Percentiles rank a stretch among this genome's conserved stretches.
Conservation (phyloP, 1,140 invertebrate species). For the Apis florea region DNA sequence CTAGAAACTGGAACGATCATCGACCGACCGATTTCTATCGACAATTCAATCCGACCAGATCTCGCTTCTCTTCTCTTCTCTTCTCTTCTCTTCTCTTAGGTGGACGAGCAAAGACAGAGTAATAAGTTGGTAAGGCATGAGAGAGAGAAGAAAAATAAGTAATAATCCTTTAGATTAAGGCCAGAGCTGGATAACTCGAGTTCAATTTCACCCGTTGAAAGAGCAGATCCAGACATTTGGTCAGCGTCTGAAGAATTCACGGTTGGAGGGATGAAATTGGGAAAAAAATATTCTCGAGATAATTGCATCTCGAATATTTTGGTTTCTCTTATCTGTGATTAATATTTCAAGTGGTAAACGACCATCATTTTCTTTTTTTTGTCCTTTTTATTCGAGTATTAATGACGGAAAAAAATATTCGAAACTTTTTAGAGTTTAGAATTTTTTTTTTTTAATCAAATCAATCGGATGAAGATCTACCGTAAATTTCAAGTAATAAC, state of each 20-base stretch:
- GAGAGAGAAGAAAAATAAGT: slow-evolving; percentile 15
- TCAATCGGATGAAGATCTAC: too few relatives aligned
- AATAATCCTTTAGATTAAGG: slow-evolving; percentile 60
- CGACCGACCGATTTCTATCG: slow-evolving; percentile 3
- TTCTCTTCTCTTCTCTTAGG: background rate
- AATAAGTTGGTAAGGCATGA: background rate
- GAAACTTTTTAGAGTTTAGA: background rate
- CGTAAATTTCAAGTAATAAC: too few relatives aligned
- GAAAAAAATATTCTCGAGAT: background rate
- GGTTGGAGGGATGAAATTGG: slow-evolving; percentile 21
- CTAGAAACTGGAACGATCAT: background rate
- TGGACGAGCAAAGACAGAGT: slow-evolving; percentile 9
- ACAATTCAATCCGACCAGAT: background rate
- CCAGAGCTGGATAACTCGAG: slow-evolving; percentile 45
- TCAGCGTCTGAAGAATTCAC: background rate
- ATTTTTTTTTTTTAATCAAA: too few relatives aligned
- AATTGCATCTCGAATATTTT: slow-evolving; percentile 25
- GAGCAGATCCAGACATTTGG: background rate
- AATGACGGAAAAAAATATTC: background rate
- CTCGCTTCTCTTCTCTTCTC: background rate
- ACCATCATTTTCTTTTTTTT: background rate
- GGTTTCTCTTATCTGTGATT: background rate
- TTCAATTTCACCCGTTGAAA: slow-evolving; percentile 49
- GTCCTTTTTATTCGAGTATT: background rate
- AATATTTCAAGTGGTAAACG: too few relatives aligned